Conservation (phyloP, 2,113 vertebrate species). For the Upupa epops region DNA sequence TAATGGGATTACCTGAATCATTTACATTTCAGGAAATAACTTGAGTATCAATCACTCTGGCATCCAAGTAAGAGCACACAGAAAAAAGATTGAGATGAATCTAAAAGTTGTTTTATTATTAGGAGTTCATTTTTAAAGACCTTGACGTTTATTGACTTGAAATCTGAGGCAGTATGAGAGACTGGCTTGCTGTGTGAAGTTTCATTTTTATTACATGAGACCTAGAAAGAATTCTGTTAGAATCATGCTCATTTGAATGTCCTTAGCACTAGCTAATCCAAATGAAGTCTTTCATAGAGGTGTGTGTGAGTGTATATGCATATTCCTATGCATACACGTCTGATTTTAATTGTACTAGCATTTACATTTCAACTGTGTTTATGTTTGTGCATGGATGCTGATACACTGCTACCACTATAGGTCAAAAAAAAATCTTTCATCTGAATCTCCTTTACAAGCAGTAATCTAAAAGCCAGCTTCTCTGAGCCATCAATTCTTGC, state of each 20-base stretch:
- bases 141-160: conserved; percentile 47
- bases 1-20: conserved; percentile 64
- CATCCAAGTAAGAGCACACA: conserved; percentile 36
- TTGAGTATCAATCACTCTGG: conserved; percentile 46
- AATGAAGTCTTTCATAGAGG: neutral
- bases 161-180: conserved; percentile 23
- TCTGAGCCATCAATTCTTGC: neutral
- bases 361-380: neutral
- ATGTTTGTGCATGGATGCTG: neutral
- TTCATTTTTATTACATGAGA: conserved; percentile 8
- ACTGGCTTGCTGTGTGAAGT: conserved; percentile 9
- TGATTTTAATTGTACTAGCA: neutral
- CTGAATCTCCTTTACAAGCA: neutral
- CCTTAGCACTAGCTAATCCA: neutral
- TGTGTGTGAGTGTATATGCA: neutral
- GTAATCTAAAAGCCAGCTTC: neutral
- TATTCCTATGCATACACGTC: neutral
- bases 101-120: conserved; percentile 60
- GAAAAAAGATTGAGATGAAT: conserved; percentile 23
- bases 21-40: conserved; percentile 66
- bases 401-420: neutral
- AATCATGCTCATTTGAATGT: neutral
- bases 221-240: neutral
- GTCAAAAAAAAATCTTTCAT: neutral
- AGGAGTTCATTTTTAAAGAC: conserved; percentile 63